These are phyloP conservation scores for Neuroterus valhalla DNA, from an alignment of 1,140 invertebrate genomes.

Conservation along the genomic window DNA sequence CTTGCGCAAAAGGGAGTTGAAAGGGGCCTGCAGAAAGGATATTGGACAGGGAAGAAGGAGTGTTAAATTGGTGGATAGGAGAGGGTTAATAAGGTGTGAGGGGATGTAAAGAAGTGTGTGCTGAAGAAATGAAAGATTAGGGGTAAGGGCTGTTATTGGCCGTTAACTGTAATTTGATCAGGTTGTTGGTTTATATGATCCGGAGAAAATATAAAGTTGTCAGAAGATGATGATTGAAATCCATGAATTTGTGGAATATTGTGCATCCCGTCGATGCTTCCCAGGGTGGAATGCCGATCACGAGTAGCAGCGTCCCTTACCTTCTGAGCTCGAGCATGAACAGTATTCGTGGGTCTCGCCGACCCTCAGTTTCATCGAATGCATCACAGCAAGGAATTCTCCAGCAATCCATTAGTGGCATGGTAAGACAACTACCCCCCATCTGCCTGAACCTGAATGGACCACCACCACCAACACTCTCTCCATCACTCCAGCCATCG, in stretches of 20 bases:
- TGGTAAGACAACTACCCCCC: constrained; percentile 87
- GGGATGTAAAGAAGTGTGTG: no score
- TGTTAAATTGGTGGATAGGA: no score
- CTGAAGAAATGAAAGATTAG: no score
- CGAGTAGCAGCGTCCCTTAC: constrained; percentile 90
- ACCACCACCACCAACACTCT: constrained; percentile 75
- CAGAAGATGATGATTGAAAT: not conserved
- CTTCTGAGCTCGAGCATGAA: constrained; percentile 88
- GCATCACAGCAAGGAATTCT: constrained; percentile 82
- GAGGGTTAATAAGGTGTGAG: no score
- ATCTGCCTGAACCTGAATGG: constrained; percentile 80
- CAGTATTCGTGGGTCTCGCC: constrained; percentile 83
- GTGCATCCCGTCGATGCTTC: not conserved
- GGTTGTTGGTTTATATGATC: no score
- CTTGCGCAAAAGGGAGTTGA: no score
- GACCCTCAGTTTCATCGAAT: constrained; percentile 79
- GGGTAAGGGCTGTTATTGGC: no score
- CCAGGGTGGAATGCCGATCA: constrained; percentile 90
- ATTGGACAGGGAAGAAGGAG: no score
- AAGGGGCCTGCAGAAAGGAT: no score
- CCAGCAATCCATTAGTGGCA: constrained; percentile 89
- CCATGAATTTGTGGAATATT: not conserved
- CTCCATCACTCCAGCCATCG: constrained; percentile 78
- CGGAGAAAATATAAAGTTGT: not conserved
- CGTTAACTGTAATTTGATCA: no score